Evolutionary conservation across 2,113 vertebrate genomes (phyloP), one percentile per base, ranked within the genome.

Genomic region (Prietella phreatophila): DNA sequence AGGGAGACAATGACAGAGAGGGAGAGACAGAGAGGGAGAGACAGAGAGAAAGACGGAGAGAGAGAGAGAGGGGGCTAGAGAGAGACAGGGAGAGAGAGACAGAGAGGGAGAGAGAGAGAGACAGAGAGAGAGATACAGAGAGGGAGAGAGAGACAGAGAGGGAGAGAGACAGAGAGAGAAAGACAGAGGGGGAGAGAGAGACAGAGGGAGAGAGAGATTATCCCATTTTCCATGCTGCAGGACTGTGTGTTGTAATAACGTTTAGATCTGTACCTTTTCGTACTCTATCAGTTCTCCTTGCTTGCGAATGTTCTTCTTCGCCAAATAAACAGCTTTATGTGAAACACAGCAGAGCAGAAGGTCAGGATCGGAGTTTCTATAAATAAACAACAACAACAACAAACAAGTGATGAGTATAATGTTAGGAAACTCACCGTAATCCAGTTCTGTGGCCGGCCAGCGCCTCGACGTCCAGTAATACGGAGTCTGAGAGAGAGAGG

Each of bases 271-370:
- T 89, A 98, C 98, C 97, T 97, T 99, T 93, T 99, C 98, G 0
- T 99, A 96, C 78, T 96, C 96, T 1, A 96, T 93, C 75, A 99
- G 94, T 55, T 97, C 95, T 0, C 97, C 98, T 90, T 97, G 97
- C 92, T 96, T 98, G 78, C 96, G 93, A 85, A 98, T 99, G 90
- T 97, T 99, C 94, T 97, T 99, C 96, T 99, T 99, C 56, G 97
- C 96, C 93, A 99, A 89, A 93, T 97, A 98, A 90, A 99, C 97
- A 71, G 98, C 98, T 89, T 50, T 42, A 14, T 47, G 30, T 56
- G 30, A 39, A 58, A 86, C 11, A 61, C 14, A 86, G 30, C 8
- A 58, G 36, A 55, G 14, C 19, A 79, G 15, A 27, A 30, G 25
- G 27, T 67, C 30, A 83, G 27, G 27, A 20, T 0, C 22, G n/a